Base-by-base conservation (phyloP, 1,140 invertebrate genomes). In the Orussus abietinus region DNA sequence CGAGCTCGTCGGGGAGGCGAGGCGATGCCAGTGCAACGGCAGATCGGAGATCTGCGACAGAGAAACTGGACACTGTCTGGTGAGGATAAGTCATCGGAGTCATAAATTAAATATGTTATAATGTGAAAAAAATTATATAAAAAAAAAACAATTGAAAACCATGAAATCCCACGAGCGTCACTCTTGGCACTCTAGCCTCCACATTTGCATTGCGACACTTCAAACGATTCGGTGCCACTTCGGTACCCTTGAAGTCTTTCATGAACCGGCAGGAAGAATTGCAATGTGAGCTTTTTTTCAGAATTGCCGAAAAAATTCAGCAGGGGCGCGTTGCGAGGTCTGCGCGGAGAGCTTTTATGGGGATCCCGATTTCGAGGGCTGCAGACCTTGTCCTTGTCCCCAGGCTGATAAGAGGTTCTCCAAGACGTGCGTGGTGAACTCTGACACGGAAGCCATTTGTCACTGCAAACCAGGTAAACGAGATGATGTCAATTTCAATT, bases 311-410 rank as follows among this genome's bases (percentile, higher is more conserved):
- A 77, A 84, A 9, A 86, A 93, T 57, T 94, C 92, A 0, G 78
- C 81, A 1, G 92, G 91, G 0, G 53, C 74, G 2, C 68, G 82
- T 35, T 94, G 91, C 63, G 83, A 91, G 11, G 55, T 72, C 4
- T 94, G 91, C 64, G 84, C 83, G 0, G 81, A 84, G 41, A 93
- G 94, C 7, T 90, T 81, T 71, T 93, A 88, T 66, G 90, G 90
- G 3, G 76, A 90, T 55, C 85, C 87, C 0, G 75, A 78, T 22
- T 58, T 72, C 4, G 74, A 70, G 5, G 77, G 84, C 29, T 98
- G 96, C 66, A 72, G 76, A 45, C 69, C 85, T 0, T 99, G 96
- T 70, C 90, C 86, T 0, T 98, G 96, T 53, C 90, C 89, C 0
- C 77, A 80, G 7, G 66, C 74, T 0, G 75, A 80, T 22, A 80